Conservation (phyloP, 2,888 invertebrate genomes). For the Erynnis tages region DNA sequence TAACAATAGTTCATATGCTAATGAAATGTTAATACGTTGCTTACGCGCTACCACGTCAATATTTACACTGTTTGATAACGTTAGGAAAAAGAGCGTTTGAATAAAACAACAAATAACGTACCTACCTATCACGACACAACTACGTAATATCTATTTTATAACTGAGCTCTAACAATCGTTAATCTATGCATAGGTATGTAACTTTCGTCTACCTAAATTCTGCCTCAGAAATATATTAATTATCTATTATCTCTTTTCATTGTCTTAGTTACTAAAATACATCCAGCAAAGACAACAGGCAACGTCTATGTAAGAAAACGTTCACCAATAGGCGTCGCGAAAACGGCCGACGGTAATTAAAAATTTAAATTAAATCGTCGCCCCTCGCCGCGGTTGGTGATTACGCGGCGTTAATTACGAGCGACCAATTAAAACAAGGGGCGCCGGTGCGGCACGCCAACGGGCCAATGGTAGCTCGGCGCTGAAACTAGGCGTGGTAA, state of each 20-base stretch:
- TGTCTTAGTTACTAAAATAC: conserved; percentile 12
- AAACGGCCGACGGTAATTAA: conserved; percentile 62
- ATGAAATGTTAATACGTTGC: conserved; percentile 7
- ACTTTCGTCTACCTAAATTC: too few species aligned
- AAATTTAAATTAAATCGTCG: conserved; percentile 76
- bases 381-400: conserved; percentile 72
- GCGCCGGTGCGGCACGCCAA: conserved; percentile 54
- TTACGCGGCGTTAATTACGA: conserved; percentile 75
- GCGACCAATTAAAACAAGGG: conserved; percentile 74
- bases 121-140: not conserved
- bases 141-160: too few species aligned
- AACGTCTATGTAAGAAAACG: conserved; percentile 55
- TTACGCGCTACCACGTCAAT: conserved; percentile 12
- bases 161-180: too few species aligned
- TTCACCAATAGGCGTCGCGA: conserved; percentile 59
- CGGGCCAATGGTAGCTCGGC: conserved; percentile 63
- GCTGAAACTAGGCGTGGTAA: conserved; percentile 78
- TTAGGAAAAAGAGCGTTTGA: conserved; percentile 8
- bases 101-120: conserved; percentile 1
- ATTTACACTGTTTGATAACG: conserved; percentile 20
- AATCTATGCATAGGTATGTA: not conserved
- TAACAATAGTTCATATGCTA: conserved; percentile 19
- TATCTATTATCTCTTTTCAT: too few species aligned
- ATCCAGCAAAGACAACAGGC: conserved; percentile 56
- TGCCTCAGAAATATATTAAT: too few species aligned